A percentile compares a stretch with the other conserved stretches of the same genome.
phyloP scores from a whole-genome alignment of 2,888 invertebrate species.

The Brachypalpus laphriformis region DNA sequence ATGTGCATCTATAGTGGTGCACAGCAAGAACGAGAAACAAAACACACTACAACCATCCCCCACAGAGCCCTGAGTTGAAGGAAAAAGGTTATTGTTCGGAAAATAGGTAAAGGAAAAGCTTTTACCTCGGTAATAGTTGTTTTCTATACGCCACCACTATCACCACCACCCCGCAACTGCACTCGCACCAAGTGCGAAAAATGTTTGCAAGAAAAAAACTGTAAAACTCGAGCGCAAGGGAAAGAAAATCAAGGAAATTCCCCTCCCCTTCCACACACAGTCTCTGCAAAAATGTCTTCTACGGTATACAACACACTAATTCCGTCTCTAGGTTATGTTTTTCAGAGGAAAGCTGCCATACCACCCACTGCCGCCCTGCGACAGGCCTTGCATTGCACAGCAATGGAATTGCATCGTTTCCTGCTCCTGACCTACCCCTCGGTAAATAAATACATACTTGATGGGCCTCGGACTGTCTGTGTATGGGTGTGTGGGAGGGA shows the following conservation, averaged over 20 bases:
- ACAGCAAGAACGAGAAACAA: constrained; percentile 11
- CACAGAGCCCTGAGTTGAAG: constrained; percentile 72
- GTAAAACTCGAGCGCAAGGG: constrained; percentile 22
- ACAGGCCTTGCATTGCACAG: constrained; percentile 56
- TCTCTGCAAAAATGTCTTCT: not conserved
- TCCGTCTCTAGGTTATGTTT: constrained; percentile 74
- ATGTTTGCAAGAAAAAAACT: constrained; percentile 20
- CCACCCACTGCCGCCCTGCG: constrained; percentile 26
- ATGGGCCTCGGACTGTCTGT: not conserved
- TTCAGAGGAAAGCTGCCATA: constrained; percentile 50
- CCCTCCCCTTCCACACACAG: not conserved
- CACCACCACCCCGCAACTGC: constrained; percentile 14
- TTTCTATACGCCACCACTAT: constrained; percentile 3
- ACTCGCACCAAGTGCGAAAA: constrained; percentile 31
- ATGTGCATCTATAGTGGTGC: constrained; percentile 25
- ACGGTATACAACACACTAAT: constrained; percentile 47
- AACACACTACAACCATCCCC: constrained; percentile 1
- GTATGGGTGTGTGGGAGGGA: constrained; percentile 10
- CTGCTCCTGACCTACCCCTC: constrained; percentile 74
- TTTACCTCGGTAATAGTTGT: constrained; percentile 59
- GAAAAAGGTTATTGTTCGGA: constrained; percentile 78
- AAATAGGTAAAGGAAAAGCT: constrained; percentile 78
- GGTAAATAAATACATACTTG: constrained; percentile 21
- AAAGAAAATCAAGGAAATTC: constrained; percentile 57
- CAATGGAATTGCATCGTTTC: constrained; percentile 70